These are phyloP conservation scores for Kryphioiulus occultus DNA, from an alignment of 2,888 invertebrate genomes.

Conservation along the genomic window DNA sequence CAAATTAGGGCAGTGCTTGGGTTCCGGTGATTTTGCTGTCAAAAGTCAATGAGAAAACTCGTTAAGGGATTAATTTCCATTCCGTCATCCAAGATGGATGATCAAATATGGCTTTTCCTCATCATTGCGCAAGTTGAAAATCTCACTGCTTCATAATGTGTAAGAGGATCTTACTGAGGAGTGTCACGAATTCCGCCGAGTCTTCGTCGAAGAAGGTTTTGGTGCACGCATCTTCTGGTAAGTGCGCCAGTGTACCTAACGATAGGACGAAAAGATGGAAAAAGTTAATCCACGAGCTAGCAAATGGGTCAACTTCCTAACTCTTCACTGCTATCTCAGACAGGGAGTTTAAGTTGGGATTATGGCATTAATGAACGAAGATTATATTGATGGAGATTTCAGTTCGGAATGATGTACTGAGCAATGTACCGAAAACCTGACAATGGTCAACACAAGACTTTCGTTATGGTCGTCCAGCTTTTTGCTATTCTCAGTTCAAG, in stretches of 20 bases:
- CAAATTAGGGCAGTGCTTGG: conserved; percentile 82
- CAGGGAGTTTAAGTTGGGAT: not conserved
- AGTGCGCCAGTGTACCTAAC: conserved; percentile 7
- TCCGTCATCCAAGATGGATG: conserved; percentile 24
- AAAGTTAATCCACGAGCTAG: not conserved
- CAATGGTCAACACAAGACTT: not conserved
- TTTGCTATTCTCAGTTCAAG: not conserved
- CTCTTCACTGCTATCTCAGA: not conserved
- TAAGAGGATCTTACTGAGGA: conserved; percentile 51
- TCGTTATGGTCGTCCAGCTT: not conserved
- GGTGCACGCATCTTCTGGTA: conserved; percentile 51
- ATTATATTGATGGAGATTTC: not conserved
- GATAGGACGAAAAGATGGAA: not conserved
- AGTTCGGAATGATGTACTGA: not conserved
- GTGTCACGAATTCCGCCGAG: conserved; percentile 53
- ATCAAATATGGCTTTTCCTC: conserved; percentile 14
- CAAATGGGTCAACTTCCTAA: not conserved
- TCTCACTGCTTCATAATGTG: not conserved
- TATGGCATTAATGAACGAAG: not conserved
- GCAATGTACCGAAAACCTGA: not conserved
- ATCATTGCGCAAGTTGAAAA: conserved; percentile 24
- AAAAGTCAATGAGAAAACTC: conserved; percentile 28
- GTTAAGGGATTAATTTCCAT: conserved; percentile 42
- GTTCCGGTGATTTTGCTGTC: conserved; percentile 81
- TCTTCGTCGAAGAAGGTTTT: conserved; percentile 51